Evolutionary conservation across 2,888 invertebrate species (phyloP).

Genomic region (Chrysolina haemoptera): DNA sequence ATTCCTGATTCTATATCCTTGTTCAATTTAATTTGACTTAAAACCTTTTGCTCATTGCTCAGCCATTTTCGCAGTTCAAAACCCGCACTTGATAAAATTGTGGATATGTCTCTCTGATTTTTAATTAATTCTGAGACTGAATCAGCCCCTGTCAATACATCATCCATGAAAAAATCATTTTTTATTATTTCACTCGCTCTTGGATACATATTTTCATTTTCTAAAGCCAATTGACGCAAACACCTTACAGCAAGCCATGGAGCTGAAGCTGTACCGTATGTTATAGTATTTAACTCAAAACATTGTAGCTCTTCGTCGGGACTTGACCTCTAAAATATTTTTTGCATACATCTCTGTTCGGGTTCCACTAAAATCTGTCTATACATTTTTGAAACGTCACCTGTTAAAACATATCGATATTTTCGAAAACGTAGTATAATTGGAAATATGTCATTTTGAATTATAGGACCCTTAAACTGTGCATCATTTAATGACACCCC

Average conservation of each 20-base stretch:
- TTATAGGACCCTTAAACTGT: too few species aligned
- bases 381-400: conserved; percentile 44
- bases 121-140: conserved; percentile 37
- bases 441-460: conserved; percentile 31
- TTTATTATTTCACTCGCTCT: conserved; percentile 37
- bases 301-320: conserved; percentile 24
- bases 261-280: conserved; percentile 34
- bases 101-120: conserved; percentile 41
- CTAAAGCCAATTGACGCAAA: not conserved
- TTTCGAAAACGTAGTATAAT: conserved; percentile 30
- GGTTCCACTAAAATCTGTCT: conserved; percentile 34
- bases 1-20: conserved; percentile 28
- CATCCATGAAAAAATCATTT: conserved; percentile 52
- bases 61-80: conserved; percentile 47
- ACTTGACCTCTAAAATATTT: conserved; percentile 33
- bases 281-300: conserved; percentile 39
- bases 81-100: conserved; percentile 42
- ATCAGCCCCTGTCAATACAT: conserved; percentile 41
- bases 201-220: conserved; percentile 38
- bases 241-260: conserved; percentile 16
- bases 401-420: conserved; percentile 30
- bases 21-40: conserved; percentile 28
- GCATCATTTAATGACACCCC: conserved; percentile 10
- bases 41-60: conserved; percentile 26
- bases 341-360: conserved; percentile 27